Evolutionary conservation across 2,797 vertebrate species (phyloP).

Genomic region (Gallirallus australis): DNA sequence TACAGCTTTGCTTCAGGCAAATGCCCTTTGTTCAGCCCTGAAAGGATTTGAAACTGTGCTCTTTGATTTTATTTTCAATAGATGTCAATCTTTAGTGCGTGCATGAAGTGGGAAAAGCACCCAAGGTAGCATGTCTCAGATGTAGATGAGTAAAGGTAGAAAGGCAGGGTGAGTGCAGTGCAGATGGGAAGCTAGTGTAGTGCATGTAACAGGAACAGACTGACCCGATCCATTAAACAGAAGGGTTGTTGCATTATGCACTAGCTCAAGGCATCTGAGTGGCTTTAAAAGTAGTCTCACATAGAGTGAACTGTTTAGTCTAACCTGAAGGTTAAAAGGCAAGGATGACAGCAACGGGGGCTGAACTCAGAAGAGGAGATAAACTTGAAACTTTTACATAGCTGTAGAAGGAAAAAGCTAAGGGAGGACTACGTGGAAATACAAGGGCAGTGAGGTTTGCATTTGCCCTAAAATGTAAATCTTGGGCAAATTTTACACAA

Average conservation of each 20-base stretch:
- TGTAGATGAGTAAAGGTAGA: background rate
- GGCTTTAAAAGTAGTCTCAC: background rate
- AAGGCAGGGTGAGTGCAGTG: background rate
- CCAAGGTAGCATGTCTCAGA: background rate
- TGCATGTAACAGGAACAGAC: slow-evolving; percentile 62
- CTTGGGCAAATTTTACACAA: background rate
- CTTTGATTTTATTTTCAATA: background rate
- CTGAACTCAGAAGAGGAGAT: background rate
- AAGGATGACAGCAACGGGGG: background rate
- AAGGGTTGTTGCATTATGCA: slow-evolving; percentile 63
- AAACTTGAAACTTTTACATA: background rate
- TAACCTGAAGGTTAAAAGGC: slow-evolving; percentile 34
- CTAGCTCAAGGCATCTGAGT: slow-evolving; percentile 16
- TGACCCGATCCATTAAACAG: slow-evolving; percentile 49
- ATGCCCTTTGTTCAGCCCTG: background rate
- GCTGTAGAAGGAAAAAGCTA: background rate
- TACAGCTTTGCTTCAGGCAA: background rate
- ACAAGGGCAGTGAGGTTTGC: background rate
- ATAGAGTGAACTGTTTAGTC: background rate
- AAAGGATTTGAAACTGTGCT: background rate
- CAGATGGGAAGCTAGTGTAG: slow-evolving; percentile 42
- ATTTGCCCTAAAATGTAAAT: background rate
- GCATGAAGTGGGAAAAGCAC: background rate
- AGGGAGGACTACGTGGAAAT: background rate
- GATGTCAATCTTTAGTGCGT: background rate